phyloP scores from a whole-genome alignment of 2,797 vertebrate genomes.

The Neosilurus hyrtlii region DNA sequence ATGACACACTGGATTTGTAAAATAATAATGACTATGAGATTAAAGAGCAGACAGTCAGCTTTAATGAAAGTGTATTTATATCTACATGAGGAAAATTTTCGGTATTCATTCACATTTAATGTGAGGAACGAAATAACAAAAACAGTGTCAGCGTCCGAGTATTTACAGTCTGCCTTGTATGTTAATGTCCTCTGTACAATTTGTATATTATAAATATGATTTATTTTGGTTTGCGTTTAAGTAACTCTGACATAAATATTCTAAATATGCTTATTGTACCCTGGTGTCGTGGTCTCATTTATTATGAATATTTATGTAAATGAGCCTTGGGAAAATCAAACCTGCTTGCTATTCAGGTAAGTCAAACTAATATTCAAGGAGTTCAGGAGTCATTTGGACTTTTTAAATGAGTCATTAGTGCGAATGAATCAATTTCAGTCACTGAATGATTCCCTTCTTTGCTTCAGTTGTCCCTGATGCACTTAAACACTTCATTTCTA shows the following conservation, averaged over 20 bases:
- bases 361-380: not conserved
- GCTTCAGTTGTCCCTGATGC: not conserved
- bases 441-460: not conserved
- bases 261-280: slow-evolving; percentile 39
- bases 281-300: slow-evolving; percentile 17
- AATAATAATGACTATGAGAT: slow-evolving; percentile 1
- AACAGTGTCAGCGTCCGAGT: slow-evolving; percentile 11
- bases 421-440: not conserved
- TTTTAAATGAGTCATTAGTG: not conserved
- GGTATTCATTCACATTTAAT: not conserved
- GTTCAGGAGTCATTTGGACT: not conserved
- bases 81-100: not conserved
- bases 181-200: slow-evolving; percentile 79
- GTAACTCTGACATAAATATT: slow-evolving; percentile 53
- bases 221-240: slow-evolving; percentile 77
- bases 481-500: not conserved
- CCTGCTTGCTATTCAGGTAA: not conserved
- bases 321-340: not conserved
- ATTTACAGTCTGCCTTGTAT: slow-evolving; percentile 44
- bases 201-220: slow-evolving; percentile 84
- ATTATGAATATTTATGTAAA: not conserved
- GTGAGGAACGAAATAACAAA: not conserved
- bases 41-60: not conserved
- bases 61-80: slow-evolving; percentile 22
- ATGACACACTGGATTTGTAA: slow-evolving; percentile 28